Conservation (phyloP, 2,888 invertebrate species). For the Ptychoptera contaminata region DNA sequence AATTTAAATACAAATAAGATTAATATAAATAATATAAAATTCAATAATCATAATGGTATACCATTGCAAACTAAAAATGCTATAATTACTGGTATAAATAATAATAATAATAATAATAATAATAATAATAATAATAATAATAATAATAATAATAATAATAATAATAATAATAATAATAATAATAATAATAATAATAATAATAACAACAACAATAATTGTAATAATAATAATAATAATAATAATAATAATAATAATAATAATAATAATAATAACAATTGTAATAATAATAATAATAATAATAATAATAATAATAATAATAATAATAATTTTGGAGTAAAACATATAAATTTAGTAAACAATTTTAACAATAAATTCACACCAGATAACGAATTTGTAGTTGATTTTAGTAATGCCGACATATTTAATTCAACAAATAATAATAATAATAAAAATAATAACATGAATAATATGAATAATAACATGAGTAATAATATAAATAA, state of each 20-base stretch:
- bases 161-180: too few species aligned
- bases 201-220: too few species aligned
- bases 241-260: too few species aligned
- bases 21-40: slow-evolving; percentile 2
- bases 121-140: neutral
- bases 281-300: slow-evolving; percentile 4
- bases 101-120: slow-evolving; percentile 1
- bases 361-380: slow-evolving; percentile 23
- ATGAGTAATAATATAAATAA: slow-evolving; percentile 14
- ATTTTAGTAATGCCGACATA: slow-evolving; percentile 55
- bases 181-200: too few species aligned
- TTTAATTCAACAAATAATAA: slow-evolving; percentile 41
- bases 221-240: too few species aligned
- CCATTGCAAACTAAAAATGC: neutral
- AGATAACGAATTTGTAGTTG: slow-evolving; percentile 45
- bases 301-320: neutral
- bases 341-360: slow-evolving; percentile 1
- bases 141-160: too few species aligned
- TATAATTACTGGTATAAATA: neutral
- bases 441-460: slow-evolving; percentile 16
- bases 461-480: slow-evolving; percentile 9
- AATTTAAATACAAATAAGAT: slow-evolving; percentile 4
- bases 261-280: slow-evolving; percentile 8
- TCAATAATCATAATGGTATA: neutral
- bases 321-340: slow-evolving; percentile 1